Base-by-base conservation (phyloP, 1,140 invertebrate genomes). In the Atta colombica region DNA sequence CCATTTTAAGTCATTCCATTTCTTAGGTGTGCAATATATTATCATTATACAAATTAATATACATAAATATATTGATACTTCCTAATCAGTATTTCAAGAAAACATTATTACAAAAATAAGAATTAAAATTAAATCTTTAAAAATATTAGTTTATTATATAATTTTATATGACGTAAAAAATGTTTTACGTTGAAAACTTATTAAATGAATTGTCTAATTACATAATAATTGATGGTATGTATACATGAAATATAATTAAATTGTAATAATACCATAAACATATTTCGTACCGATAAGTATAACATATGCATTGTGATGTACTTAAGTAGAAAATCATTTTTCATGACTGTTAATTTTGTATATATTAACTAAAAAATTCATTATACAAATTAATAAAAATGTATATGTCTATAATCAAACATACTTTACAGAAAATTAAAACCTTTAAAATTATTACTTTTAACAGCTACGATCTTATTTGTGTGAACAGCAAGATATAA, bases 341-440 rank as follows among this genome's bases (percentile, higher is more conserved):
- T n/a, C 45, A 45, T 25, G 3, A 75, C 53, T 61, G n/a, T 60
- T 45, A n/a, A 14, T 14, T 75, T 39, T 75, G n/a, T 75, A 75
- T 77, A 75, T 45, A n/a, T 61, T 45, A 60, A 61, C 58, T 61
- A 61, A 65, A 35, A 65, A 18, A 18, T 63, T 28, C 3, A 28
- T 77, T 78, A 35, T 58, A 10, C 39, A 45, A 31, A 65, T 78
- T 78, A 51, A 77, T 63, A 49, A 45, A 63, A 18, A 77, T 77
- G 18, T 63, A 63, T 16, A 31, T 58, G 10, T 25, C 16, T 65
- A 25, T 0, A 31, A 65, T 65, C 5, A 78, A 65, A 78, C 49
- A 51, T 51, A 7, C 3, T 16, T 63, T 8, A 28, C 51, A 45
- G 14, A 49, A 18, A 49, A 14, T 31, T 10, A 65, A 16, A 14